Base-by-base conservation (phyloP, 2,888 invertebrate genomes). In the Pterobdella sp. region DNA sequence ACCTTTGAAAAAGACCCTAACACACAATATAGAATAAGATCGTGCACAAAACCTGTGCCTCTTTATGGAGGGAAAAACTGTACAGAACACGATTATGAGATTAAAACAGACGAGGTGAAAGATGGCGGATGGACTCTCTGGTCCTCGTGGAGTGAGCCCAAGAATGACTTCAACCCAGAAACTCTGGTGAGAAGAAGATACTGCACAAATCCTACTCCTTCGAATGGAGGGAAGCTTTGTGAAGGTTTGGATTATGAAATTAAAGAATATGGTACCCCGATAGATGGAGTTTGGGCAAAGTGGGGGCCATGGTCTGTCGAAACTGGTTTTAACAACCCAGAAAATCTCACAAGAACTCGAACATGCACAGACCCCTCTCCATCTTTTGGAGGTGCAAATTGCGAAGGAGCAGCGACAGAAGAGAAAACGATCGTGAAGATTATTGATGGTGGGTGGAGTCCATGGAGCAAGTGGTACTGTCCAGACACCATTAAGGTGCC, bases 211-310 rank as follows among this genome's bases (percentile, higher is more conserved):
- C 76, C 76, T 22, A 34, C 64, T 18, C 75, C 76, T 14, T 32
- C 73, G 42, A 69, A 75, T 37, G 76, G 76, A 2, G 75, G 76
- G 1, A 74, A 72, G 10, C 60, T 65, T 1, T 84, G 84, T 76
- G 70, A 64, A n/a, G 84, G 83, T 2, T 76, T 74, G 14, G 75
- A 74, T 63, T 74, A 75, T 34, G 79, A 82, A 66, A 75, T 26
- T 22, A 71, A 56, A 60, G 26, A 56, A 10, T 2, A 18, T 4
- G 3, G 10, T 32, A 31, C 14, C 31, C 56, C 71, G 2, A 52
- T 71, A 10, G 35, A 71, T 35, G 71, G 71, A 18, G 31, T 29
- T 22, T 71, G 71, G 71, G 36, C 52, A n/a, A 32, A 42, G 0
- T 71, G 71, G 71, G 36, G 63, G 22, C 35, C 31, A n/a, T 71